Base-by-base conservation (phyloP, 2,888 invertebrate species). In the Macropis europaea region DNA sequence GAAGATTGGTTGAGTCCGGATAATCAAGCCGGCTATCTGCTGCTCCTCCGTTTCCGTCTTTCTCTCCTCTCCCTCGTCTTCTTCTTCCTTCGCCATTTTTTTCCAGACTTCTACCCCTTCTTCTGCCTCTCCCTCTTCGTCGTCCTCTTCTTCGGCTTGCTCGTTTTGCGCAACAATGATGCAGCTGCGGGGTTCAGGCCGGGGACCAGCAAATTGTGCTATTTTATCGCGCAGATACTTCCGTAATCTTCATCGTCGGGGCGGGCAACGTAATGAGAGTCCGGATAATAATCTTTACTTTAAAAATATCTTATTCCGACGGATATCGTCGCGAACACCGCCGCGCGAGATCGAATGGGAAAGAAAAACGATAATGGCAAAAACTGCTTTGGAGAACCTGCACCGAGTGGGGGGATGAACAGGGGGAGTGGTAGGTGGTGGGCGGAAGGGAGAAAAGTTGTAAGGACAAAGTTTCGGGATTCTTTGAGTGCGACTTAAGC, bases 1-100 rank as follows among this genome's bases (percentile, higher is more conserved):
- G 79, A 79, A 79, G 79, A 79, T 79, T 79, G 79, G 79, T 79
- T 43, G 79, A 72, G 71, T 68, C 76, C 56, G 68, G 76, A 79
- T 79, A 79, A 79, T 79, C 79, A 68, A 54, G 43, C 76, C 34
- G 34, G 64, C 71, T 62, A 67, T 61, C 71, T 62, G 19, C 43
- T 52, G 19, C 34, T 38, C 30, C 17, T 42, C 15, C 38, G 40
- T 13, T 61, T 54, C 40, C 48, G 45, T 30, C 40, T 32, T 17
- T 19, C 9, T 1, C 13, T 30, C 15, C 11, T 19, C 22, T 30
- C 38, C 13, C 7, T 15, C 9, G 7, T n/a, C 26, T 9, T 15
- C 28, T 15, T 13, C 19, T 19, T 32, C 22, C 56, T 32, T 13
- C 32, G n/a, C n/a, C n/a, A n/a, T n/a, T n/a, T n/a, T n/a, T 28